Evolutionary conservation across 2,113 vertebrate genomes (phyloP).

Genomic region (Tetrax tetrax): DNA sequence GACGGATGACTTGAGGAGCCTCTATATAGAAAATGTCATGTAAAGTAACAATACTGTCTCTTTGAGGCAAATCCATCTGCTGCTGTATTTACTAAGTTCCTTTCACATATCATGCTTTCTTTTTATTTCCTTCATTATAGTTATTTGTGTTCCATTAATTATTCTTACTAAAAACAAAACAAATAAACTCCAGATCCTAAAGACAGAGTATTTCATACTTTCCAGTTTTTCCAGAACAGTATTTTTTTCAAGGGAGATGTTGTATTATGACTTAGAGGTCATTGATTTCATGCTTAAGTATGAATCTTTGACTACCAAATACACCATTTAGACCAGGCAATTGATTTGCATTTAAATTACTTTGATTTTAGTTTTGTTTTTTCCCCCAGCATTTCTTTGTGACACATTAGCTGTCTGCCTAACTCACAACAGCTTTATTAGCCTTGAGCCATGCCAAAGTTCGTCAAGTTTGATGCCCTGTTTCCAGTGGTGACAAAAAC

Average conservation of each 20-base stretch:
- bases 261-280: neutral
- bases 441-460: neutral
- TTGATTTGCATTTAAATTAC: neutral
- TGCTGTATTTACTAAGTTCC: neutral
- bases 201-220: neutral
- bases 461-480: neutral
- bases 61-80: neutral
- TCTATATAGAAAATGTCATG: neutral
- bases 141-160: neutral
- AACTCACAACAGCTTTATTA: neutral
- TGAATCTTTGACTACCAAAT: neutral
- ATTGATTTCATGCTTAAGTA: neutral
- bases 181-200: neutral
- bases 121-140: neutral
- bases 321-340: neutral
- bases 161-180: neutral
- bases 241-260: neutral
- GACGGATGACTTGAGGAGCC: neutral
- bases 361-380: neutral
- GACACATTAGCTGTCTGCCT: neutral
- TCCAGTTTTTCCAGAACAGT: neutral
- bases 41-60: neutral
- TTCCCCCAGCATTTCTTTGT: neutral
- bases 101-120: neutral
- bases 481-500: neutral